Base-by-base conservation (phyloP, 1,140 invertebrate species). In the Heterodera schachtii region DNA sequence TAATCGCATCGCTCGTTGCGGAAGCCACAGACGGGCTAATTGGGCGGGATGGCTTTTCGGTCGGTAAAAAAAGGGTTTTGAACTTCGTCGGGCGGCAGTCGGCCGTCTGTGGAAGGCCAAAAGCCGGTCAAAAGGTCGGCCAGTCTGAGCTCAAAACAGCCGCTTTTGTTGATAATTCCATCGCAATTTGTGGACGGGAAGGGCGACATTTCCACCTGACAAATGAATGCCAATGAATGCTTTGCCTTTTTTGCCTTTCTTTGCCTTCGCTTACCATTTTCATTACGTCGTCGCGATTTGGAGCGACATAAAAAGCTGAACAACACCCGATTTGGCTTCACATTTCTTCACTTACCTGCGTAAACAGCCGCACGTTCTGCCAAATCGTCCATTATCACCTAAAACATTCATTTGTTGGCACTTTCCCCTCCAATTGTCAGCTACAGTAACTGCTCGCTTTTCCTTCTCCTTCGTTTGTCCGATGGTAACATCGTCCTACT, bases 1-100 rank as follows among this genome's bases (percentile, higher is more conserved):
- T 90, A 89, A 75, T 89, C 88, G 70, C 88, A 89, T 76, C 80
- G 77, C 64, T 89, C 88, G 73, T 89, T 89, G 60, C 88, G 75
- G 81, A 84, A 89, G 11, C 88, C 88, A 78, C 88, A 89, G 13
- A 73, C 60, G 19, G 85, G 85, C 69, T 71, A 52, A 52, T 60
- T 60, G 19, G 31, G 31, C 0, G 31, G 31, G 31, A 31, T 0
- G 31, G 31, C 31, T 60, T 60, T 60, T 60, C 16, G 57, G 19
- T 11, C 49, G 19, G 16, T 2, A 16, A 2, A 19, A 11, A 60
- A 52, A 52, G 49, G 49, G 13, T 52, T 52, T 52, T 52, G 57
- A 4, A 60, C 57, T 19, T 71, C 86, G 47, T 87, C 85, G 9
- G 79, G 46, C n/a, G 87, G 87, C 73, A 88, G 49, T 21, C 76